Base-by-base conservation (phyloP, 2,888 invertebrate genomes). In the Ischnura elegans region DNA sequence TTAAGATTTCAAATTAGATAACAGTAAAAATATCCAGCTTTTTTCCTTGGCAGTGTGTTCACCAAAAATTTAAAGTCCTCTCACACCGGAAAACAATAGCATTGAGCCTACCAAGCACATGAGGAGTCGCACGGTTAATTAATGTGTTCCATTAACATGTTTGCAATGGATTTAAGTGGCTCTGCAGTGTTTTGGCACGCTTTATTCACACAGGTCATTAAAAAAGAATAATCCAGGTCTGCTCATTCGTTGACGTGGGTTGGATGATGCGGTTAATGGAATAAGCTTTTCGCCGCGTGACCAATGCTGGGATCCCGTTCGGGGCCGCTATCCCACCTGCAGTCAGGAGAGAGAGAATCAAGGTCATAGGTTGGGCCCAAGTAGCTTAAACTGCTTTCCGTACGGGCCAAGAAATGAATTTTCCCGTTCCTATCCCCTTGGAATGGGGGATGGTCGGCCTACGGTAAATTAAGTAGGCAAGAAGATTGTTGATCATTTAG, bases 341-440 rank as follows among this genome's bases (percentile, higher is more conserved):
- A 76, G 29, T 76, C 76, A 36, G 76, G 36, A 36, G 16, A 36
- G 36, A 36, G 16, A 36, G 36, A 76, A 36, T 76, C 76, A 76
- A 76, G 76, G 76, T 76, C 36, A 61, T 76, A 36, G 66, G 66
- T 76, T 76, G 66, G 76, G 76, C 16, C 76, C 76, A 76, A 76
- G 76, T 29, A 36, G 29, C 36, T 76, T 10, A 36, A 29, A 13
- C 3, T 13, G 25, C 76, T 76, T 76, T 76, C 19, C 10, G 76
- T 76, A 25, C 76, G 29, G 3, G 76, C 13, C 29, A 36, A 36
- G 36, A 76, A 76, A 76, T 36, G 76, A 76, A 76, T 76, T 16
- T 16, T 13, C 8, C 36, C 36, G 36, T 76, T 76, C 36, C 76
- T 36, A 36, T 76, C 10, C 29, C 36, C 76, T 76, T n/a, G n/a